Conservation (phyloP, 2,113 vertebrate species). For the Sigmodon hispidus region DNA sequence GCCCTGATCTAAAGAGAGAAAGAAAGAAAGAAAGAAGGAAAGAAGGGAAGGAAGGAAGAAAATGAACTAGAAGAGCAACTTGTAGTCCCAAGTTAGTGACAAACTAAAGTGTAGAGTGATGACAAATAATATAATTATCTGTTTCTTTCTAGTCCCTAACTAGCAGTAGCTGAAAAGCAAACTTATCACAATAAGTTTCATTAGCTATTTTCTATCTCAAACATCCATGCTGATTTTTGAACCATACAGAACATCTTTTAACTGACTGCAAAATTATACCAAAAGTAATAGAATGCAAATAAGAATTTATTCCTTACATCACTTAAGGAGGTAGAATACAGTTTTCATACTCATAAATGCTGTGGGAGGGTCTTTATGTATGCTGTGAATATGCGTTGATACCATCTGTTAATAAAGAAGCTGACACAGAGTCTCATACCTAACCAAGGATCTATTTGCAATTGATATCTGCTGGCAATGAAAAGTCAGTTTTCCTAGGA, state of each 20-base stretch:
- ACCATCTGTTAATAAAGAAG: too few species aligned
- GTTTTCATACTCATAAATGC: not conserved
- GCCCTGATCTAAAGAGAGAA: too few species aligned
- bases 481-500: not conserved
- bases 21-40: too few species aligned
- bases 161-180: not conserved
- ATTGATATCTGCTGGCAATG: not conserved
- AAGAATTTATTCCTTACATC: not conserved
- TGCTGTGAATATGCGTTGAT: too few species aligned
- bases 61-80: not conserved
- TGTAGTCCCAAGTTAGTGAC: not conserved
- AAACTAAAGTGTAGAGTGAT: not conserved
- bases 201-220: not conserved
- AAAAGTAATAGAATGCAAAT: not conserved
- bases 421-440: not conserved
- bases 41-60: too few species aligned
- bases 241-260: not conserved
- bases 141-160: not conserved
- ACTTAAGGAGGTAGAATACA: not conserved
- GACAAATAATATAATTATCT: not conserved
- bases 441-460: not conserved
- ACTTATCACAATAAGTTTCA: not conserved
- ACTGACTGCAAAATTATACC: not conserved
- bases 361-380: too few species aligned
- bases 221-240: not conserved